Percentiles rank a stretch among this genome's conserved stretches.
Conservation (phyloP, 2,888 invertebrate species). For the Sphaerophoria rueppellii region DNA sequence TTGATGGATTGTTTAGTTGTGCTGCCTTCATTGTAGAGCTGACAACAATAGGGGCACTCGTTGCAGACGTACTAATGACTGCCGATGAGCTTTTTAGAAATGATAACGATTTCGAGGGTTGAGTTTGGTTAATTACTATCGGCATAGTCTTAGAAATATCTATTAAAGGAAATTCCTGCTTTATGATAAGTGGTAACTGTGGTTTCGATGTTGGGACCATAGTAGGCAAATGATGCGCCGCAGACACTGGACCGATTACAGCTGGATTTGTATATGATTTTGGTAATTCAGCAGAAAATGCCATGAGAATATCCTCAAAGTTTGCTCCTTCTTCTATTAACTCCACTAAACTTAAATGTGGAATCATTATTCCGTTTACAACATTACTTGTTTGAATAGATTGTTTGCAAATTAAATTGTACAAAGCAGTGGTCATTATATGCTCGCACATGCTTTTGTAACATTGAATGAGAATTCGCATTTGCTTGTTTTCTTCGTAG, state of each 20-base stretch:
- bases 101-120: slow-evolving; percentile 30
- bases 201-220: slow-evolving; percentile 23
- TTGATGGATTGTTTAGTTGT: slow-evolving; percentile 37
- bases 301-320: slow-evolving; percentile 89
- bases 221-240: slow-evolving; percentile 71
- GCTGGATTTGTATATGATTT: slow-evolving; percentile 88
- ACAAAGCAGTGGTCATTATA: slow-evolving; percentile 88
- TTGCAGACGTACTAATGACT: slow-evolving; percentile 52
- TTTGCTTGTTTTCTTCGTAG: slow-evolving; percentile 91
- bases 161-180: slow-evolving; percentile 61
- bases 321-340: slow-evolving; percentile 91
- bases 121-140: slow-evolving; percentile 38
- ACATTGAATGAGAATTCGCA: slow-evolving; percentile 92
- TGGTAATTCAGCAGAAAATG: slow-evolving; percentile 86
- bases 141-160: slow-evolving; percentile 51
- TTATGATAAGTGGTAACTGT: slow-evolving; percentile 60
- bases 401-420: slow-evolving; percentile 81
- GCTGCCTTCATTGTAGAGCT: slow-evolving; percentile 44
- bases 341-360: slow-evolving; percentile 86
- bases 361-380: slow-evolving; percentile 63
- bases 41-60: slow-evolving; percentile 46
- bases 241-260: slow-evolving; percentile 83
- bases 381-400: slow-evolving; percentile 82
- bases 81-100: slow-evolving; percentile 58
- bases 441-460: slow-evolving; percentile 95